These are phyloP conservation scores for Channa maculata DNA, from an alignment of 2,113 vertebrate species.

Conservation along the genomic window DNA sequence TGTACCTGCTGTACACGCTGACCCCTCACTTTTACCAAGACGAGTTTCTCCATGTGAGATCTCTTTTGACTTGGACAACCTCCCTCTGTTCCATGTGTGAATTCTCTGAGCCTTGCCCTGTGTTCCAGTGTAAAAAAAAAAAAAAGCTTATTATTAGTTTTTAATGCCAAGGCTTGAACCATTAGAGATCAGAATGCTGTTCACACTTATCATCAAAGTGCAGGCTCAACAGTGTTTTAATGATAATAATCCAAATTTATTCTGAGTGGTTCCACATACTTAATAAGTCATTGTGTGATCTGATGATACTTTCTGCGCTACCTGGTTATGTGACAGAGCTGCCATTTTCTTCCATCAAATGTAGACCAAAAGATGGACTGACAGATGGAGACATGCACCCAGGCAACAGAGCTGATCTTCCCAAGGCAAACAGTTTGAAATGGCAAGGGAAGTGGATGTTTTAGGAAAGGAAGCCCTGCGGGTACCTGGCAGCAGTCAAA, in stretches of 20 bases:
- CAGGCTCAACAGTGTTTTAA: background rate
- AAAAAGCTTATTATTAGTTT: background rate
- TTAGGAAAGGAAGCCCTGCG: conserved; percentile 47
- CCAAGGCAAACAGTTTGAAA: conserved; percentile 43
- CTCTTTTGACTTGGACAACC: too few species aligned
- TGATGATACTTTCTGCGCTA: conserved; percentile 4
- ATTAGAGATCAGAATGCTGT: background rate
- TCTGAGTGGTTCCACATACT: background rate
- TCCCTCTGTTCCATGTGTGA: too few species aligned
- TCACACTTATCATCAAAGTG: background rate
- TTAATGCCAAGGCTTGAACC: background rate
- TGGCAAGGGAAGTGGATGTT: conserved; percentile 44
- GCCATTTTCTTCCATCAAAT: conserved; percentile 33
- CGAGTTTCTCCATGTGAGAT: too few species aligned
- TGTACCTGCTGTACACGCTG: too few species aligned
- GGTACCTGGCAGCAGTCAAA: conserved; percentile 59
- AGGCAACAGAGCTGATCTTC: conserved; percentile 48
- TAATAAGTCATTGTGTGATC: conserved; percentile 14
- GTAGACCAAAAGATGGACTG: conserved; percentile 33
- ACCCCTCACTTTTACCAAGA: too few species aligned
- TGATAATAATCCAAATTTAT: background rate
- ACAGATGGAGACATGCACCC: conserved; percentile 46
- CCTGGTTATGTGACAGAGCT: conserved; percentile 12
- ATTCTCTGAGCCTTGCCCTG: too few species aligned
- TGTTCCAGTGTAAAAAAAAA: too few species aligned